phyloP scores from a whole-genome alignment of 23 tunicate species.

The Ascidia mentula region DNA sequence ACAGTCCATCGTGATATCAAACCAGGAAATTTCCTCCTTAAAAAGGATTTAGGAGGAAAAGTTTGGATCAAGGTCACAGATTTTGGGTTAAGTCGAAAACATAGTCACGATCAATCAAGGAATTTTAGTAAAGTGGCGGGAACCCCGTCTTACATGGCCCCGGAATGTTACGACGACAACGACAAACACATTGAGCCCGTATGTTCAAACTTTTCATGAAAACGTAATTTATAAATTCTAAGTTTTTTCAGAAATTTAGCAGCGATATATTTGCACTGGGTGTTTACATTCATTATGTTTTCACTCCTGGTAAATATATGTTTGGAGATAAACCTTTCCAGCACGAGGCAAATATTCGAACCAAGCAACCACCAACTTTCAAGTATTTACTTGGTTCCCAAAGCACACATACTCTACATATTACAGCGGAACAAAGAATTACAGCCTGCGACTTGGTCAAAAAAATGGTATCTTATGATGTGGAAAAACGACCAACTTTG shows the following conservation, averaged over 20 bases:
- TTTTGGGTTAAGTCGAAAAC: constrained; percentile 33
- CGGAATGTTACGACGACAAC: constrained; percentile 21
- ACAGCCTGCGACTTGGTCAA: constrained; percentile 39
- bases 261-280: constrained; percentile 52
- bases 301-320: constrained; percentile 14
- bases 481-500: constrained; percentile 10
- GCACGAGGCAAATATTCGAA: constrained; percentile 24
- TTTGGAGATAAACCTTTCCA: constrained; percentile 21
- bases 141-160: constrained; percentile 31
- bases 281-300: constrained; percentile 5
- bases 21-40: neutral
- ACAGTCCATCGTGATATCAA: constrained; percentile 5
- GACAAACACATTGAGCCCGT: neutral
- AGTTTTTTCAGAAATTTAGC: too few relatives aligned
- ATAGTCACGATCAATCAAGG: neutral
- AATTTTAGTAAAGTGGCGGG: neutral
- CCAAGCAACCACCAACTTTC: constrained; percentile 7
- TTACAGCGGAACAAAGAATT: constrained; percentile 22
- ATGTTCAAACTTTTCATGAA: too few relatives aligned
- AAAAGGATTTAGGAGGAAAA: neutral
- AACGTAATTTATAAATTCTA: too few relatives aligned
- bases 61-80: constrained; percentile 25
- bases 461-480: constrained; percentile 26
- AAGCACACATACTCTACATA: too few relatives aligned
- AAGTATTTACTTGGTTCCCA: neutral